phyloP scores from a whole-genome alignment of 2,797 vertebrate species.

The Esox lucius region DNA sequence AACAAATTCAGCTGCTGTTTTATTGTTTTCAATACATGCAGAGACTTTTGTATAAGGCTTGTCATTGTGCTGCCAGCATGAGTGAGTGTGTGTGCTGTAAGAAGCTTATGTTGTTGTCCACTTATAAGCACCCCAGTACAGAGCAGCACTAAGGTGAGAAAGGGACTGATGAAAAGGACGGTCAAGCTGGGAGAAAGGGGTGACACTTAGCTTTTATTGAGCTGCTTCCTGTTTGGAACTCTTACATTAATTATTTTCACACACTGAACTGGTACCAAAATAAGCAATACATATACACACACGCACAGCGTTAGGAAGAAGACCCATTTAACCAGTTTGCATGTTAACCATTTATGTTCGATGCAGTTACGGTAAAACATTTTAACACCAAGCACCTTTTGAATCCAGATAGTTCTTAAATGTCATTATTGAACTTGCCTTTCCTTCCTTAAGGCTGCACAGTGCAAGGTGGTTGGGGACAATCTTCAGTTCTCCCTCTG shows the following conservation, averaged over 20 bases:
- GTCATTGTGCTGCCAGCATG: constrained; percentile 38
- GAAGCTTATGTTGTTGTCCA: constrained; percentile 65
- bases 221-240: constrained; percentile 28
- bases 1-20: constrained; percentile 60
- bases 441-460: constrained; percentile 71
- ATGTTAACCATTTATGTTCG: too few species aligned
- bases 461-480: constrained; percentile 83
- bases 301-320: background rate
- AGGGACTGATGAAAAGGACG: constrained; percentile 18
- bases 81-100: constrained; percentile 42
- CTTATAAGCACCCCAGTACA: constrained; percentile 13
- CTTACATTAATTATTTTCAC: background rate
- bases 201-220: constrained; percentile 21
- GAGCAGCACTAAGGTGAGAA: constrained; percentile 47
- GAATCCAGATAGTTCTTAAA: background rate
- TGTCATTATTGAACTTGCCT: constrained; percentile 11
- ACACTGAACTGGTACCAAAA: background rate
- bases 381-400: background rate
- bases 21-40: constrained; percentile 37
- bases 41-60: constrained; percentile 53
- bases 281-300: background rate
- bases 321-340: background rate
- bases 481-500: constrained; percentile 78
- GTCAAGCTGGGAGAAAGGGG: constrained; percentile 38
- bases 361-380: too few species aligned